Evolutionary conservation across 1,140 invertebrate species (phyloP).

Genomic region (Formica selysi): DNA sequence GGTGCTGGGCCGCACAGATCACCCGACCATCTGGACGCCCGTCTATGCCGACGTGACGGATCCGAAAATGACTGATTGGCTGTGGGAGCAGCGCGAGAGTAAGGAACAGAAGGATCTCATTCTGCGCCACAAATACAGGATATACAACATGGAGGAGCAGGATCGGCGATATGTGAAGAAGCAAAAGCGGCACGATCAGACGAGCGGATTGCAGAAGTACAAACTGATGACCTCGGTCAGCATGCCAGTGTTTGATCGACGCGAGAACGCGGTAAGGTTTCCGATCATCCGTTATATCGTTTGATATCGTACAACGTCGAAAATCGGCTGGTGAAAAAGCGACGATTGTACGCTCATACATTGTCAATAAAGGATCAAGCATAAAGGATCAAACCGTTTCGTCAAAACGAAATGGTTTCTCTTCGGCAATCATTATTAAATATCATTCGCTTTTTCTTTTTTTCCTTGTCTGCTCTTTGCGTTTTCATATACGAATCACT

Average conservation of each 20-base stretch:
- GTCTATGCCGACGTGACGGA: conserved; percentile 97
- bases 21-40: conserved; percentile 95
- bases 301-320: background rate
- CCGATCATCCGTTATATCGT: background rate
- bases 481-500: background rate
- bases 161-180: conserved; percentile 86
- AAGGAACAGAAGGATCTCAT: conserved; percentile 91
- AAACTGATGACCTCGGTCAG: conserved; percentile 96
- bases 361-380: background rate
- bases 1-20: conserved; percentile 92
- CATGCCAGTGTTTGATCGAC: conserved; percentile 95
- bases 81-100: conserved; percentile 94
- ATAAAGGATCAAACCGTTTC: background rate
- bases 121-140: conserved; percentile 87
- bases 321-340: background rate
- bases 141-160: conserved; percentile 87
- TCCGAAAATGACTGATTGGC: conserved; percentile 95
- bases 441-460: conserved; percentile 30
- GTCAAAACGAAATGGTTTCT: background rate
- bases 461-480: conserved; percentile 8
- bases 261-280: conserved; percentile 91
- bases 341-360: background rate
- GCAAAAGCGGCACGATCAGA: conserved; percentile 87
- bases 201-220: conserved; percentile 88
- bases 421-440: conserved; percentile 30